These are phyloP conservation scores for Bombyx huttoni DNA, from an alignment of 2,888 invertebrate genomes.

Conservation along the genomic window DNA sequence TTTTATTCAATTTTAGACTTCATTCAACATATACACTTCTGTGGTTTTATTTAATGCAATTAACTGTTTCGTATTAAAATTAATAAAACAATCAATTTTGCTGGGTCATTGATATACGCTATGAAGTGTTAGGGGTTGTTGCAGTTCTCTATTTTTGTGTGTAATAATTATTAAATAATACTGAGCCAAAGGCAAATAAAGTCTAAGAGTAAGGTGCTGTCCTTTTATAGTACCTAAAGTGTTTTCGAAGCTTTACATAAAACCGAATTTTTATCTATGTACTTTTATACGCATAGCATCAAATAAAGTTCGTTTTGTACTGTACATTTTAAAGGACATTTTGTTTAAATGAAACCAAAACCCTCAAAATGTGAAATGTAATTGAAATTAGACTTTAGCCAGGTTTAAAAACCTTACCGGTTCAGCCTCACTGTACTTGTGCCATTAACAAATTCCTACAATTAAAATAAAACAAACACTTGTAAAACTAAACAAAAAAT, in stretches of 20 bases:
- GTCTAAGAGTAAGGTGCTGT: constrained; percentile 60
- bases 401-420: background rate
- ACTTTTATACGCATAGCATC: constrained; percentile 5
- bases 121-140: constrained; percentile 8
- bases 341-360: background rate
- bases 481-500: too few relatives aligned
- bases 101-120: too few relatives aligned
- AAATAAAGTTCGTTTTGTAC: constrained; percentile 3
- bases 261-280: constrained; percentile 35
- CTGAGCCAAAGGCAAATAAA: constrained; percentile 63
- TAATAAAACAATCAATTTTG: too few relatives aligned
- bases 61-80: too few relatives aligned
- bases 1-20: too few relatives aligned
- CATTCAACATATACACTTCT: too few relatives aligned
- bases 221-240: constrained; percentile 30
- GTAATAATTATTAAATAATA: constrained; percentile 18
- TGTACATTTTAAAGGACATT: background rate
- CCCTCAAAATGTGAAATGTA: background rate
- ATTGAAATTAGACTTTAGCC: background rate
- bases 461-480: background rate
- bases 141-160: background rate
- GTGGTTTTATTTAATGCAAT: too few relatives aligned
- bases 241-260: constrained; percentile 51
- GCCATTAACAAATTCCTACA: background rate
- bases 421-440: constrained; percentile 4